phyloP scores from a whole-genome alignment of 1,140 invertebrate genomes.

The Pogonognathellus flavescens region DNA sequence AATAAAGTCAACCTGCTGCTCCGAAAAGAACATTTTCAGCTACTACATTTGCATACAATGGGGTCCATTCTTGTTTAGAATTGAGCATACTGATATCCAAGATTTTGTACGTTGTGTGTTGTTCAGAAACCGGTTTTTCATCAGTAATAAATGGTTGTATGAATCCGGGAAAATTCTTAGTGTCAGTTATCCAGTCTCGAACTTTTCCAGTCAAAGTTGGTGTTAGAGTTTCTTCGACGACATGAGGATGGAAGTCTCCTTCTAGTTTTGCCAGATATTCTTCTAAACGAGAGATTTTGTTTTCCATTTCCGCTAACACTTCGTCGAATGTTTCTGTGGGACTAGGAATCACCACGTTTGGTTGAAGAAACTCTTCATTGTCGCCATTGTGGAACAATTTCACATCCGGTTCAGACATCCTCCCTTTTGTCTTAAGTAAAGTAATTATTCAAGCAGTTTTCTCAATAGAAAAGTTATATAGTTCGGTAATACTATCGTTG shows the following conservation, averaged over 20 bases:
- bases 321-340: not conserved
- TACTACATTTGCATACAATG: not conserved
- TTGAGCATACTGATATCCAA: not conserved
- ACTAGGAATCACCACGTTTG: not conserved
- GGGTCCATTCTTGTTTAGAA: not conserved
- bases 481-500: no score
- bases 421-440: no score
- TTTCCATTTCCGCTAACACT: slow-evolving; percentile 1
- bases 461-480: no score
- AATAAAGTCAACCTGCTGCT: not conserved
- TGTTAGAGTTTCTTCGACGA: not conserved
- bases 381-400: not conserved
- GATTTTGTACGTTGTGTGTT: not conserved
- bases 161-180: not conserved
- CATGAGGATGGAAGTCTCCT: not conserved
- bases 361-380: not conserved
- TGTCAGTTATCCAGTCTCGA: slow-evolving; percentile 1
- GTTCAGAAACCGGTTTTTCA: not conserved
- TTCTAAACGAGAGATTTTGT: not conserved
- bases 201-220: not conserved
- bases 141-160: not conserved
- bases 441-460: no score
- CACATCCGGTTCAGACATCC: not conserved
- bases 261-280: not conserved
- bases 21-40: not conserved